Conservation (phyloP, 2,113 vertebrate species). For the Mesocricetus auratus region DNA sequence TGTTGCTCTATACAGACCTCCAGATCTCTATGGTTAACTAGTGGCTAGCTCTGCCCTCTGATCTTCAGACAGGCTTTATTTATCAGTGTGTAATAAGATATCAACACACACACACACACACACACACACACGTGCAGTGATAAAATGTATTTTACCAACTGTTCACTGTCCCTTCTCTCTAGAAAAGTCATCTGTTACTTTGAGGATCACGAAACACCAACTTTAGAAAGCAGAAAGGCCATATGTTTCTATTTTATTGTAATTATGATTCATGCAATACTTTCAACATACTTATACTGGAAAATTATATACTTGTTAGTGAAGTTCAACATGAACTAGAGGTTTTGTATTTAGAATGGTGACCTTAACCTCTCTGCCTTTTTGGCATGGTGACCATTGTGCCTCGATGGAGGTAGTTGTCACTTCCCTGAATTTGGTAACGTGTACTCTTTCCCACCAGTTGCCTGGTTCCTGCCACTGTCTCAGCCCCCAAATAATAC, state of each 20-base stretch:
- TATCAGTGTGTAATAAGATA: too few relatives aligned
- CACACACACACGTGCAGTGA: too few relatives aligned
- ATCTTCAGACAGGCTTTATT: too few relatives aligned
- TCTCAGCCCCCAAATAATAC: too few relatives aligned
- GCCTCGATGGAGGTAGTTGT: fast-evolving
- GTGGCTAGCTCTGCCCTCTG: too few relatives aligned
- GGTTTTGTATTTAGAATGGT: neutral
- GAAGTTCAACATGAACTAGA: neutral
- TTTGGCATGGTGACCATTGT: neutral
- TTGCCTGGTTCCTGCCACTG: too few relatives aligned
- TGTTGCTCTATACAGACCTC: too few relatives aligned
- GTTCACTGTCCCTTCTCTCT: neutral
- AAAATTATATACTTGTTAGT: neutral
- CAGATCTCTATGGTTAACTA: too few relatives aligned
- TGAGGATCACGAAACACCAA: neutral
- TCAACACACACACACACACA: too few relatives aligned
- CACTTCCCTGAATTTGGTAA: neutral
- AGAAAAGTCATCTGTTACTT: neutral
- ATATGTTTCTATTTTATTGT: neutral
- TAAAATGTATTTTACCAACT: neutral
- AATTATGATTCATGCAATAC: neutral
- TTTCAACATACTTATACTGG: neutral
- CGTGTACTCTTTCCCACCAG: too few relatives aligned
- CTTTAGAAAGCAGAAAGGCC: neutral
- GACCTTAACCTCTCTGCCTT: fast-evolving